Evolutionary conservation across 2,113 vertebrate genomes (phyloP).

Genomic region (Phoxinus phoxinus): DNA sequence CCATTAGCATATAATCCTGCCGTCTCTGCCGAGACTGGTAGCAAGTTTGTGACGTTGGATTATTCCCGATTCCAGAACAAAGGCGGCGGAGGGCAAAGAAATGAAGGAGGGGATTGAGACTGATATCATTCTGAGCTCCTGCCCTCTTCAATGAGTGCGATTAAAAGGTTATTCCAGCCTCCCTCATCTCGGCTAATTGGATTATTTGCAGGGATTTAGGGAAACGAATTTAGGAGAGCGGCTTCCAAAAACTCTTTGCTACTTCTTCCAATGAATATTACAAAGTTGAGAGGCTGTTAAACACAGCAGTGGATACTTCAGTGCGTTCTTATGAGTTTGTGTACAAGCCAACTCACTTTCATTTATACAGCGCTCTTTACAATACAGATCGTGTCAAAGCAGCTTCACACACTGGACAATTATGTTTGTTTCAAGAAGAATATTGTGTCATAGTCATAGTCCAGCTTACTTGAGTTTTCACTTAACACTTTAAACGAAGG

Average conservation of each 20-base stretch:
- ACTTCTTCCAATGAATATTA: constrained; percentile 71
- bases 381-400: no score
- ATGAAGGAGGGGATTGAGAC: constrained; percentile 61
- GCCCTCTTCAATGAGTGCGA: constrained; percentile 78
- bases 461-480: no score
- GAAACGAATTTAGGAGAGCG: constrained; percentile 78
- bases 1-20: constrained; percentile 81
- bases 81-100: constrained; percentile 64
- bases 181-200: constrained; percentile 79
- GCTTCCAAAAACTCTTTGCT: constrained; percentile 67
- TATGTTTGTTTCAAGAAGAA: no score
- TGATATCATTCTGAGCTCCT: constrained; percentile 78
- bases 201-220: constrained; percentile 84
- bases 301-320: neutral
- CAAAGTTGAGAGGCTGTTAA: constrained; percentile 50
- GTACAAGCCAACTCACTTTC: neutral
- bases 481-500: no score
- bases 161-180: constrained; percentile 81
- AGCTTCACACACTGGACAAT: no score
- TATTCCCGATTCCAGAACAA: constrained; percentile 77
- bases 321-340: neutral
- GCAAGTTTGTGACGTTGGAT: constrained; percentile 74
- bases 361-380: no score
- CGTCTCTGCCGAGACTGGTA: constrained; percentile 73
- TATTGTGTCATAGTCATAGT: no score